These are phyloP conservation scores for Perithous albicinctus DNA, from an alignment of 2,888 invertebrate genomes.

Conservation along the genomic window DNA sequence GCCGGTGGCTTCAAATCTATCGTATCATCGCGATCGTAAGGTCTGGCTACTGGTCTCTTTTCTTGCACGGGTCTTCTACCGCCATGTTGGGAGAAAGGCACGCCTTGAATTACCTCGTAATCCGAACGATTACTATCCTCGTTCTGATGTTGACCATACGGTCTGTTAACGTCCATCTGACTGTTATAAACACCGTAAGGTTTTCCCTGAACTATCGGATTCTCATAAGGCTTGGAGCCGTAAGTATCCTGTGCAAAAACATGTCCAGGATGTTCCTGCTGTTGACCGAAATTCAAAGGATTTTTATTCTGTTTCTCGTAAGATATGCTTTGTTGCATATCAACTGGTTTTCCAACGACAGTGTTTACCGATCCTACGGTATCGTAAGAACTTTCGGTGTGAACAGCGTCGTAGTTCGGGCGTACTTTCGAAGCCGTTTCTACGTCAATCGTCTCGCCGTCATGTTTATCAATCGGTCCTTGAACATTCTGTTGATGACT, in stretches of 20 bases:
- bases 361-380: constrained; percentile 68
- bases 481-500: constrained; percentile 37
- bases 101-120: constrained; percentile 75
- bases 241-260: constrained; percentile 66
- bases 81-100: constrained; percentile 70
- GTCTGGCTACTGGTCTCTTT: constrained; percentile 64
- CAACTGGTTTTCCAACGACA: constrained; percentile 74
- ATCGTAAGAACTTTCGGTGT: constrained; percentile 61
- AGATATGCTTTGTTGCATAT: constrained; percentile 60
- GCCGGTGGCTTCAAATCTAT: constrained; percentile 78
- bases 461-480: constrained; percentile 50
- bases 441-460: constrained; percentile 32
- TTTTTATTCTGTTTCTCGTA: constrained; percentile 69
- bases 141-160: constrained; percentile 70
- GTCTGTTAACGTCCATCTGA: constrained; percentile 59
- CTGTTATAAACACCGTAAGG: constrained; percentile 72
- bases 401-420: not conserved
- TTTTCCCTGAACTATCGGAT: constrained; percentile 70
- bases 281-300: constrained; percentile 63
- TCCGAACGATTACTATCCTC: constrained; percentile 64
- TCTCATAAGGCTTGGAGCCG: constrained; percentile 60
- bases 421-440: constrained; percentile 10
- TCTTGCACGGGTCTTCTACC: constrained; percentile 54
- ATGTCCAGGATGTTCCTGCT: constrained; percentile 35
- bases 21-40: constrained; percentile 73